Conservation (phyloP, 53 echinoderm and acorn worm genomes). For the Temnopleurus reevesii region DNA sequence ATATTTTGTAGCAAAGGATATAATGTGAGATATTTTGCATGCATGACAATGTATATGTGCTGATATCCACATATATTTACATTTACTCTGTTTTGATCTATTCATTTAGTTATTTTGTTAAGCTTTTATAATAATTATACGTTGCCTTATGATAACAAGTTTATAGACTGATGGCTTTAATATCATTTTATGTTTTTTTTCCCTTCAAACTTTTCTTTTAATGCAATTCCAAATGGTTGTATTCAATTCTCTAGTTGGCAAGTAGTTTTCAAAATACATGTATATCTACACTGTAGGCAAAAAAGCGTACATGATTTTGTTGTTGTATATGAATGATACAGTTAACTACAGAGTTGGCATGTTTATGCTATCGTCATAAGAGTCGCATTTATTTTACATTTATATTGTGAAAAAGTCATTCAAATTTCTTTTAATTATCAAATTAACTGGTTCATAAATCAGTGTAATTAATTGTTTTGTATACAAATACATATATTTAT, state of each 20-base stretch:
- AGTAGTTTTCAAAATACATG: neutral
- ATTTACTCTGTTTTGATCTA: neutral
- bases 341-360: too few species aligned
- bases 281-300: too few species aligned
- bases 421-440: too few species aligned
- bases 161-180: neutral
- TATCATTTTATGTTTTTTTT: neutral
- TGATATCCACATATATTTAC: neutral
- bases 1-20: neutral
- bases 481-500: too few species aligned
- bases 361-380: too few species aligned
- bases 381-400: too few species aligned
- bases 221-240: neutral
- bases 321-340: too few species aligned
- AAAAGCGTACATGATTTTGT: too few species aligned
- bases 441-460: too few species aligned
- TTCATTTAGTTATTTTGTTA: neutral
- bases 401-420: too few species aligned
- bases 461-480: too few species aligned
- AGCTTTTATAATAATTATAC: neutral
- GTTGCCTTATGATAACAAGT: neutral
- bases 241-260: slow-evolving; percentile 20
- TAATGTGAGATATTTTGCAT: neutral
- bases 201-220: neutral
- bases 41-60: neutral